Evolutionary conservation across 2,888 invertebrate genomes (phyloP).

Genomic region (Eumerus sabulonum): DNA sequence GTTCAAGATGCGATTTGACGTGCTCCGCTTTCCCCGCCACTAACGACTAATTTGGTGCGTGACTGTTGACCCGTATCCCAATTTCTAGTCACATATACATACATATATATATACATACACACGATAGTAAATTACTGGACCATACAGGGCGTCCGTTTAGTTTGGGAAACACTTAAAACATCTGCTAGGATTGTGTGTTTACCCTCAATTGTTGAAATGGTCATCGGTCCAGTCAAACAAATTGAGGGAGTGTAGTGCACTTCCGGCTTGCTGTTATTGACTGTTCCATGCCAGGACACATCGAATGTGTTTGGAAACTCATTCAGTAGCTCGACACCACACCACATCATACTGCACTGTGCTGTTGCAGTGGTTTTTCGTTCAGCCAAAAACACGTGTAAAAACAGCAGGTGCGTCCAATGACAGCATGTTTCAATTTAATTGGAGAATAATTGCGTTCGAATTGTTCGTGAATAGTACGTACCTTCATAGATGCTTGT

Average conservation of each 20-base stretch:
- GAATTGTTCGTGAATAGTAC: conserved; percentile 30
- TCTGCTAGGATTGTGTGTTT: conserved; percentile 33
- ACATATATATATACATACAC: no score
- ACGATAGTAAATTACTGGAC: conserved; percentile 34
- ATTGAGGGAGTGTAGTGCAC: conserved; percentile 22
- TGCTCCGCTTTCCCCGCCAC: conserved; percentile 23
- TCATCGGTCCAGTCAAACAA: conserved; percentile 9
- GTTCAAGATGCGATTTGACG: neutral
- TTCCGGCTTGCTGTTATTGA: conserved; percentile 41
- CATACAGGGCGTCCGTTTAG: conserved; percentile 3
- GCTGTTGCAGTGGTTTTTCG: conserved; percentile 20
- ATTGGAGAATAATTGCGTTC: conserved; percentile 58
- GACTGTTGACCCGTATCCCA: conserved; percentile 39
- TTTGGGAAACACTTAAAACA: conserved; percentile 11
- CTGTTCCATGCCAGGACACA: conserved; percentile 30
- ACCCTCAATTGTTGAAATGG: neutral
- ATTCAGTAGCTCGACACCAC: conserved; percentile 1
- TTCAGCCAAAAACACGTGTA: conserved; percentile 38
- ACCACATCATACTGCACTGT: neutral
- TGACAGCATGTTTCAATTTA: conserved; percentile 27
- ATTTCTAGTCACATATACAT: conserved; percentile 5
- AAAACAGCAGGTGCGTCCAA: conserved; percentile 47
- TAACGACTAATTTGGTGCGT: conserved; percentile 18
- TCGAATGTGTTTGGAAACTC: conserved; percentile 23
- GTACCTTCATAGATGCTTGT: no score